These are phyloP conservation scores for Cynaeus angustus DNA, from an alignment of 2,888 invertebrate species.

Conservation along the genomic window DNA sequence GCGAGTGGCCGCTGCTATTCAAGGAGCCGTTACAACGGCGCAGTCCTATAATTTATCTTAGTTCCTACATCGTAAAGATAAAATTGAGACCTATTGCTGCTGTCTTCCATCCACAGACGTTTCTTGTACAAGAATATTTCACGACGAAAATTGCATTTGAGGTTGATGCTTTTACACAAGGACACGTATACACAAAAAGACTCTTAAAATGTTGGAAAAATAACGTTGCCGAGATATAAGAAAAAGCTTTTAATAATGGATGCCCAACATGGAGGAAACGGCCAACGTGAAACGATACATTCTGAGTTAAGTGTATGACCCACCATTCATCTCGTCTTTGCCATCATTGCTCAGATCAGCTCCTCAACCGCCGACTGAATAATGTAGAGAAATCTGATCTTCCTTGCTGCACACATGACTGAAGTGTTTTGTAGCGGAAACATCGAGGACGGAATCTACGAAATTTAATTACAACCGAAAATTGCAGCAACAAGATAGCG, in stretches of 20 bases:
- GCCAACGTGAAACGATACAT: slow-evolving; percentile 35
- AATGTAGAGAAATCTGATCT: slow-evolving; percentile 35
- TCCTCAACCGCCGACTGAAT: slow-evolving; percentile 35
- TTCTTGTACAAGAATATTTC: no score
- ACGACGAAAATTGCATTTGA: slow-evolving; percentile 32
- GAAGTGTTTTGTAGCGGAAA: not conserved
- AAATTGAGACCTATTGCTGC: slow-evolving; percentile 44
- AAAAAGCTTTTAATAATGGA: slow-evolving; percentile 45
- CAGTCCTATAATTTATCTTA: slow-evolving; percentile 34
- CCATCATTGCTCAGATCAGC: slow-evolving; percentile 40
- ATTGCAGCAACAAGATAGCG: no score
- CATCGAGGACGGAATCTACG: not conserved
- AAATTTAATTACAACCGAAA: slow-evolving; percentile 10
- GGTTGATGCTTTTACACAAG: slow-evolving; percentile 22
- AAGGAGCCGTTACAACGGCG: slow-evolving; percentile 22
- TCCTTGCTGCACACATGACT: not conserved
- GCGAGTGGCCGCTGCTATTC: slow-evolving; percentile 12
- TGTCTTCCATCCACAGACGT: slow-evolving; percentile 21
- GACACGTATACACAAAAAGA: slow-evolving; percentile 38
- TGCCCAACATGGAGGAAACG: slow-evolving; percentile 29
- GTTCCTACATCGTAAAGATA: slow-evolving; percentile 32
- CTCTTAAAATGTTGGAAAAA: slow-evolving; percentile 40
- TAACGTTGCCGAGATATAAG: slow-evolving; percentile 30
- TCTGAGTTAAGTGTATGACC: slow-evolving; percentile 45
- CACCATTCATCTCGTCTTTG: slow-evolving; percentile 30